A percentile compares a stretch with the other conserved stretches of the same genome.
phyloP scores from a whole-genome alignment of 2,797 vertebrate species.

The Ambastaia sidthimunki region DNA sequence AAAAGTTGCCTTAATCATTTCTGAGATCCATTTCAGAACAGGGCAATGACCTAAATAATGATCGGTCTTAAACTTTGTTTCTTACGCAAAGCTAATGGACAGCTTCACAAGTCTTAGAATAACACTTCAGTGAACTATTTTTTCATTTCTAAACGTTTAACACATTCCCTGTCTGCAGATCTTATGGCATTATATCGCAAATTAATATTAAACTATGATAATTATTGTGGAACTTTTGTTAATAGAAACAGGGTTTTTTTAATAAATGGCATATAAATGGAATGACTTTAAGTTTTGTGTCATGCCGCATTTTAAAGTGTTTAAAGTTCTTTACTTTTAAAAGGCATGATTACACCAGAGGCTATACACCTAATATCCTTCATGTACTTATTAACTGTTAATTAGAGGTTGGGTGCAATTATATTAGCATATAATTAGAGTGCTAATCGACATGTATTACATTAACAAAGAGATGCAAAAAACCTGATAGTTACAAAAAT shows the following conservation, averaged over 20 bases:
- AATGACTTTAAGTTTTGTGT: conserved; percentile 18
- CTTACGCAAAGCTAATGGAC: not conserved
- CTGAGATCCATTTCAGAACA: too few species aligned
- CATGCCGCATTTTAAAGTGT: conserved; percentile 9
- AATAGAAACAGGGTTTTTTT: not conserved
- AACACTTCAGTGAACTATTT: not conserved
- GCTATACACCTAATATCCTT: conserved; percentile 43
- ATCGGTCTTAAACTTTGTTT: too few species aligned
- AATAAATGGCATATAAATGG: conserved; percentile 25
- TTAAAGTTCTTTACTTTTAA: conserved; percentile 43
- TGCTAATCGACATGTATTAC: conserved; percentile 31
- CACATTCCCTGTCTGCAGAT: not conserved
- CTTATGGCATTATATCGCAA: not conserved
- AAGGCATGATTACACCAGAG: conserved; percentile 48
- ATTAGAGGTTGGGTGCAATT: conserved; percentile 47
- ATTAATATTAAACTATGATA: not conserved
- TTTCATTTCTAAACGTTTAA: not conserved
- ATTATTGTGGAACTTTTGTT: not conserved
- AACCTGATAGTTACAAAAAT: conserved; percentile 28
- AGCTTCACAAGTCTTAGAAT: not conserved
- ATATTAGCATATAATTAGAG: conserved; percentile 50
- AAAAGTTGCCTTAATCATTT: too few species aligned
- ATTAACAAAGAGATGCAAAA: conserved; percentile 34
- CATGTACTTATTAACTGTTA: conserved; percentile 51
- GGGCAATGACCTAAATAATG: too few species aligned